phyloP scores from a whole-genome alignment of 2,888 invertebrate genomes.

The Linhomoeus sp. region DNA sequence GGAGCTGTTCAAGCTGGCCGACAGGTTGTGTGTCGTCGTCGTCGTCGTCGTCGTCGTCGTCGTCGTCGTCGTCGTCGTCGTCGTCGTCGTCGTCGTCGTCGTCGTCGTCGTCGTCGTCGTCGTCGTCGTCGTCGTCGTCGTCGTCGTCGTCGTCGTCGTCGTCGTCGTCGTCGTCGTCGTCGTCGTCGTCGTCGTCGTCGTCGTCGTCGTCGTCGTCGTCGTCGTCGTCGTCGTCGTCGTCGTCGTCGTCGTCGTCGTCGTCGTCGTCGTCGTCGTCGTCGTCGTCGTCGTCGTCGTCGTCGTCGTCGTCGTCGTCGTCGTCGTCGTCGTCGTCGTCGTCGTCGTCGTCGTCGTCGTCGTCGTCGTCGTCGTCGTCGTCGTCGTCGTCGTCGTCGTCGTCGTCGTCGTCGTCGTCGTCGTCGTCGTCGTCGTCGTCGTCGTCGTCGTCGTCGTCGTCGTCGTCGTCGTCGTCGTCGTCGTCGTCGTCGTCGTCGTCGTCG shows the following conservation, averaged over 20 bases:
- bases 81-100: neutral
- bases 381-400: neutral
- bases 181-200: neutral
- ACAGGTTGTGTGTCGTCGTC: neutral
- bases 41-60: neutral
- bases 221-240: neutral
- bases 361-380: neutral
- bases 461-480: too few species aligned
- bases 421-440: neutral
- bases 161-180: neutral
- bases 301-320: neutral
- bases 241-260: neutral
- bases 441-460: too few species aligned
- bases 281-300: neutral
- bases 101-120: neutral
- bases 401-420: neutral
- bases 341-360: neutral
- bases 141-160: neutral
- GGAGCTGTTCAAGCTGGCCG: too few species aligned
- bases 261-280: neutral
- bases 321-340: neutral
- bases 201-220: neutral
- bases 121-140: neutral
- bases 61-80: neutral
- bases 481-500: neutral